A percentile compares a stretch with the other conserved stretches of the same genome.
These are phyloP conservation scores for Ferrisia virgata DNA, from an alignment of 2,888 invertebrate genomes.

Conservation along the genomic window DNA sequence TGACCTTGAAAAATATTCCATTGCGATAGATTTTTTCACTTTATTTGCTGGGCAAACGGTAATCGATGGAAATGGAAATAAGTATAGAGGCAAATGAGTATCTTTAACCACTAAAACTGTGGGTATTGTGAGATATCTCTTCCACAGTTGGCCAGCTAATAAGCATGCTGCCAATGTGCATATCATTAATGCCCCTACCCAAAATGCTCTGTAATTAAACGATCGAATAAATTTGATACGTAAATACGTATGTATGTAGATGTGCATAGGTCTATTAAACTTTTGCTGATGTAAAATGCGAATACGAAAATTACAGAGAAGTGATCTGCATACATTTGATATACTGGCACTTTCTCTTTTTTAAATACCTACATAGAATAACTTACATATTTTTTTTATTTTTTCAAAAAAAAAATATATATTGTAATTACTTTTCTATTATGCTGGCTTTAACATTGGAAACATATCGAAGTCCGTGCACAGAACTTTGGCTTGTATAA, in stretches of 20 bases:
- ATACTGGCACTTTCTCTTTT: background rate
- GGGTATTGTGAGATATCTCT: conserved; percentile 48
- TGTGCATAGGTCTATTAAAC: too few relatives aligned
- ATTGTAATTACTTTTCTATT: conserved; percentile 47
- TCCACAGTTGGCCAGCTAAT: conserved; percentile 48
- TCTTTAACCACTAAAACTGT: conserved; percentile 49
- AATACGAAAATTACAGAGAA: background rate
- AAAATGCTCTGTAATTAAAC: conserved; percentile 47
- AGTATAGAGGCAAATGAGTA: conserved; percentile 49
- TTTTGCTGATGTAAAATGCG: background rate
- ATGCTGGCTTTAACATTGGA: conserved; percentile 46
- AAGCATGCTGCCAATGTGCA: conserved; percentile 48
- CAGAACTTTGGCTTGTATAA: conserved; percentile 49
- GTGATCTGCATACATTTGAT: background rate
- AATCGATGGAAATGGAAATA: conserved; percentile 50
- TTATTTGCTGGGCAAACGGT: conserved; percentile 50
- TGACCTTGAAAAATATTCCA: conserved; percentile 48
- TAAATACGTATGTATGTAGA: background rate
- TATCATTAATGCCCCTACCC: conserved; percentile 48
- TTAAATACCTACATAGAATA: too few relatives aligned
- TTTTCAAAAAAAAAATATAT: background rate
- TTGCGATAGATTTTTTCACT: conserved; percentile 47
- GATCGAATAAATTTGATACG: background rate
- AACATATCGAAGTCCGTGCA: conserved; percentile 49
- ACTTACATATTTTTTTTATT: too few relatives aligned